Base-by-base conservation (phyloP, 2,113 vertebrate genomes). In the Zapornia atra region DNA sequence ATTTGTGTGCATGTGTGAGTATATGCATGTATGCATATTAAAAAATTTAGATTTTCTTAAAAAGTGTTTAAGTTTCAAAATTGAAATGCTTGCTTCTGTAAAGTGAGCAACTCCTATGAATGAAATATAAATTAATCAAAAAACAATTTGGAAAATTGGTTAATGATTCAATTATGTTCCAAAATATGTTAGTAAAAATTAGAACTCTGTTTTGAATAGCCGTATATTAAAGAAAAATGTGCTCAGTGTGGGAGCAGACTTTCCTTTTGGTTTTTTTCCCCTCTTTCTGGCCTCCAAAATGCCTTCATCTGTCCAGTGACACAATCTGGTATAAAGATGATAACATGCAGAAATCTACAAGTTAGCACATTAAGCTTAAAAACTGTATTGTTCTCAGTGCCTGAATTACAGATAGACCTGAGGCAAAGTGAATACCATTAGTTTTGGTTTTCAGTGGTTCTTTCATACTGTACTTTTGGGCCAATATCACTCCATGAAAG, bases 401-500 rank as follows among this genome's bases (percentile, higher is more conserved):
- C 15, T 33, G 42, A 93, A 10, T 50, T 63, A 57, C 12, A 61
- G 36, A 59, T 54, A 80, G 6, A 50, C 38, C 24, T 61, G 36
- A 90, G 18, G 5, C 38, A 71, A 68, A 26, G 9, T 28, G 53
- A 79, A 51, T 51, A 28, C 8, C 11, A 31, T 8, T 10, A 31
- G 5, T 21, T 86, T 81, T 50, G 1, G 1, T 80, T 83, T 86
- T 59, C 63, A 40, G 10, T 34, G 4, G 0, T 76, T 80, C 31
- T 54, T 91, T 75, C 12, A 19, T 9, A 50, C 11, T 22, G 15
- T 59, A 57, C 4, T 64, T 88, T 78, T 48, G 13, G 25, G 28
- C 3, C 56, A 73, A 15, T 28, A 75, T 14, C 0, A 0, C 3
- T 66, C 5, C 9, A 28, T 22, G 33, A 56, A 83, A 59, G 4